These are phyloP conservation scores for Dasyurus viverrinus DNA, from an alignment of 2,113 vertebrate species.

Conservation along the genomic window DNA sequence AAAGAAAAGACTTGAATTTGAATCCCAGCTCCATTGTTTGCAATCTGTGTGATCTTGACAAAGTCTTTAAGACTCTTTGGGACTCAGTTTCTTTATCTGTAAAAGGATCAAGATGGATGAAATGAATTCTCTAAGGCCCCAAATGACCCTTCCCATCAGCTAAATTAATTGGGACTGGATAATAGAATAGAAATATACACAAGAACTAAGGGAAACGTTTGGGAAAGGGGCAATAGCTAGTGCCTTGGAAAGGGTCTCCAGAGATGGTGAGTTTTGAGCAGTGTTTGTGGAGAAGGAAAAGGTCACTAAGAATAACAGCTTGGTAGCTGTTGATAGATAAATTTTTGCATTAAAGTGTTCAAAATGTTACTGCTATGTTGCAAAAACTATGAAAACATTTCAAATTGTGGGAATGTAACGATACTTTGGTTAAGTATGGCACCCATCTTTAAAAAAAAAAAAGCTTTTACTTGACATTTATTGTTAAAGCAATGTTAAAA, in stretches of 20 bases:
- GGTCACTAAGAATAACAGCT: conserved; percentile 43
- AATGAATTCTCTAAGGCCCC: background rate
- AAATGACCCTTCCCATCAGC: background rate
- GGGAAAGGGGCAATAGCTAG: background rate
- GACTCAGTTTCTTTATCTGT: background rate
- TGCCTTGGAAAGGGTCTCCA: conserved; percentile 47
- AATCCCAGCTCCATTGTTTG: background rate
- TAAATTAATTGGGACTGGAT: conserved; percentile 31
- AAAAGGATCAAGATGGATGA: background rate
- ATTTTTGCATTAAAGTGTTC: conserved; percentile 56
- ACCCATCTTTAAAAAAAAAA: conserved; percentile 77
- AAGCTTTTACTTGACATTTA: conserved; percentile 77
- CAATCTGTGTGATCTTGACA: too few species aligned
- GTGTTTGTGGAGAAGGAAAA: conserved; percentile 1
- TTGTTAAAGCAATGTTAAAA: conserved; percentile 73
- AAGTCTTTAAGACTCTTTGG: background rate
- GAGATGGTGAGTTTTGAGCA: background rate
- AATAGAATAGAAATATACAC: conserved; percentile 15
- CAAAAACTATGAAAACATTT: conserved; percentile 74
- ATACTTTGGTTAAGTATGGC: conserved; percentile 65
- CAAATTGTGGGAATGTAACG: conserved; percentile 72
- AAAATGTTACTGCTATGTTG: conserved; percentile 62
- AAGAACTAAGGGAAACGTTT: background rate
- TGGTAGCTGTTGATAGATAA: conserved; percentile 70
- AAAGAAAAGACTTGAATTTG: background rate